These are phyloP conservation scores for Prietella phreatophila DNA, from an alignment of 2,113 vertebrate genomes.

Conservation along the genomic window DNA sequence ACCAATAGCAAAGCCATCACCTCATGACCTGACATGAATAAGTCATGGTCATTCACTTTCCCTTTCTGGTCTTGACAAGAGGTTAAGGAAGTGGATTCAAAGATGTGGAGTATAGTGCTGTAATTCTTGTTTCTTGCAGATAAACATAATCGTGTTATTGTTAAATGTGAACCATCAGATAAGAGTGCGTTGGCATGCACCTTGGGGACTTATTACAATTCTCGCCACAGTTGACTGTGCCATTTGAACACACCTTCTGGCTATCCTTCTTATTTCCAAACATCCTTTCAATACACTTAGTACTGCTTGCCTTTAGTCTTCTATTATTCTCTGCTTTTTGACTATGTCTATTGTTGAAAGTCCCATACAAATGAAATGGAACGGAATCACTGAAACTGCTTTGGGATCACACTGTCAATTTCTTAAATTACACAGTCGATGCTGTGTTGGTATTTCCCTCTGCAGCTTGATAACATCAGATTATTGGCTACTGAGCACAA, in stretches of 20 bases:
- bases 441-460: background rate
- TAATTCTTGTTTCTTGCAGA: background rate
- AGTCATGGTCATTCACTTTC: background rate
- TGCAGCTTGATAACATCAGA: background rate
- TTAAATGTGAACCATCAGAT: background rate
- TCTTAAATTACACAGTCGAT: background rate
- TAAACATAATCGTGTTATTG: background rate
- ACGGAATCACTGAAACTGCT: background rate
- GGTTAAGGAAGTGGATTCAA: background rate
- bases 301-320: background rate
- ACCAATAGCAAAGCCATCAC: background rate
- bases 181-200: background rate
- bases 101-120: background rate
- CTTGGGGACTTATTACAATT: background rate
- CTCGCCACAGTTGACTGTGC: background rate
- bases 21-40: background rate
- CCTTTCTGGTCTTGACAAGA: background rate
- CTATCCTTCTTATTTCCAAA: background rate
- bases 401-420: background rate
- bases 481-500: background rate
- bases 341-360: background rate
- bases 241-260: background rate
- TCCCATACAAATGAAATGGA: background rate
- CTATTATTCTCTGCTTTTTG: background rate
- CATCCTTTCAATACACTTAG: background rate